Conservation (phyloP, 2,797 vertebrate genomes). For the Simalia tracyae region DNA sequence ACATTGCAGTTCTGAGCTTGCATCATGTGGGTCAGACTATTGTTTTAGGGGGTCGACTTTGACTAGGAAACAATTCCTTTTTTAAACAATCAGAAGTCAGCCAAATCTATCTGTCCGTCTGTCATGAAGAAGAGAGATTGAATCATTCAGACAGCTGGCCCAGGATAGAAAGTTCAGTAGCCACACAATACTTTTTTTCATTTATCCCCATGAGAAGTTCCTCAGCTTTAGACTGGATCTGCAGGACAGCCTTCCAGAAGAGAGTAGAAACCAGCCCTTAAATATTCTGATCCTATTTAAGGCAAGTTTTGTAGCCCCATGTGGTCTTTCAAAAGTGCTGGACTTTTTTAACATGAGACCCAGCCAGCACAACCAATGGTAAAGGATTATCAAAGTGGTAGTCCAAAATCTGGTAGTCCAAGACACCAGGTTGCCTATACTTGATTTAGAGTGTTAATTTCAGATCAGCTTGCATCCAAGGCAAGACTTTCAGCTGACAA, state of each 20-base stretch:
- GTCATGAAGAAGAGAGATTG: neutral
- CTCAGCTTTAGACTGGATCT: neutral
- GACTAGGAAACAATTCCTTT: neutral
- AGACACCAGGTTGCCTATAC: too few species aligned
- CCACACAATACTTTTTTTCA: neutral
- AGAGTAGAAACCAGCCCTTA: neutral
- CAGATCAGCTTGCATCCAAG: too few species aligned
- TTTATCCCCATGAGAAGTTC: neutral
- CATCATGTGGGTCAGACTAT: neutral
- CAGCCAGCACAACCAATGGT: too few species aligned
- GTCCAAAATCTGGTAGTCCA: too few species aligned
- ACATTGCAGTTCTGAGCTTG: neutral
- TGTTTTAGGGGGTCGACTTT: neutral
- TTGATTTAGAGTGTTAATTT: too few species aligned
- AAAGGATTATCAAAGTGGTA: too few species aligned
- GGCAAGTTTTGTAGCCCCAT: neutral
- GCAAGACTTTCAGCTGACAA: neutral
- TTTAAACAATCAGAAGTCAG: neutral
- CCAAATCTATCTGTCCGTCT: neutral
- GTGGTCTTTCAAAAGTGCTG: too few species aligned
- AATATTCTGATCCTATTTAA: too few species aligned
- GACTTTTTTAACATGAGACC: too few species aligned
- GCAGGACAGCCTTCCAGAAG: neutral
- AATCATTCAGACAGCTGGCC: neutral
- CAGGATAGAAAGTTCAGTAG: neutral